phyloP scores from a whole-genome alignment of 2,797 vertebrate genomes.

The Cyclura pinguis region DNA sequence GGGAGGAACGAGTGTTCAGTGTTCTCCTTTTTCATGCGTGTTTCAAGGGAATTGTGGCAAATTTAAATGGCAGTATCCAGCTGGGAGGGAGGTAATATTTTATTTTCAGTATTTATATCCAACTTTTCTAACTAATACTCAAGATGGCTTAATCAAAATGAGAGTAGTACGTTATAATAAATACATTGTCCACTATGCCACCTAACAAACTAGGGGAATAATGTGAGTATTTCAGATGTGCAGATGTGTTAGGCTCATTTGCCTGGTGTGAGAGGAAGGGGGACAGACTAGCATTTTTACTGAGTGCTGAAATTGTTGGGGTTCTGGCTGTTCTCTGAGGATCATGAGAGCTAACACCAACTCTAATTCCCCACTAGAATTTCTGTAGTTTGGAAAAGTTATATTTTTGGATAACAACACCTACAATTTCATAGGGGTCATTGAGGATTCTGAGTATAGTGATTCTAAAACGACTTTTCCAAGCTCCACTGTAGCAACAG shows the following conservation, averaged over 20 bases:
- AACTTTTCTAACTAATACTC: background rate
- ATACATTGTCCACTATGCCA: background rate
- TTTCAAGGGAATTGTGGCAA: background rate
- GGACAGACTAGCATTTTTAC: background rate
- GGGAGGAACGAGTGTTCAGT: too few relatives aligned
- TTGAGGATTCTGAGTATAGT: background rate
- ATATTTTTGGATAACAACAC: too few relatives aligned
- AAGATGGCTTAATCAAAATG: background rate
- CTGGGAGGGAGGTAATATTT: background rate
- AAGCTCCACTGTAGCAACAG: too few relatives aligned
- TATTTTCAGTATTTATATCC: background rate
- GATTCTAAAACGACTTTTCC: too few relatives aligned
- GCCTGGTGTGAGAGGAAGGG: background rate
- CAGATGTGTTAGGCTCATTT: background rate
- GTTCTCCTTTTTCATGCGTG: background rate
- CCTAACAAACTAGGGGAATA: background rate
- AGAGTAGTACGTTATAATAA: background rate
- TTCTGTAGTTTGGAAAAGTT: background rate
- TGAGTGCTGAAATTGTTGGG: background rate
- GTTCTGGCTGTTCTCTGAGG: background rate
- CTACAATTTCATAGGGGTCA: too few relatives aligned
- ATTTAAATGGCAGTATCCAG: background rate
- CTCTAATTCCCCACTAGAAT: background rate
- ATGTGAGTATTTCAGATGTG: background rate
- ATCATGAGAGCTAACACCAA: background rate